phyloP scores from a whole-genome alignment of 2,797 vertebrate genomes.

The Anas georgica region DNA sequence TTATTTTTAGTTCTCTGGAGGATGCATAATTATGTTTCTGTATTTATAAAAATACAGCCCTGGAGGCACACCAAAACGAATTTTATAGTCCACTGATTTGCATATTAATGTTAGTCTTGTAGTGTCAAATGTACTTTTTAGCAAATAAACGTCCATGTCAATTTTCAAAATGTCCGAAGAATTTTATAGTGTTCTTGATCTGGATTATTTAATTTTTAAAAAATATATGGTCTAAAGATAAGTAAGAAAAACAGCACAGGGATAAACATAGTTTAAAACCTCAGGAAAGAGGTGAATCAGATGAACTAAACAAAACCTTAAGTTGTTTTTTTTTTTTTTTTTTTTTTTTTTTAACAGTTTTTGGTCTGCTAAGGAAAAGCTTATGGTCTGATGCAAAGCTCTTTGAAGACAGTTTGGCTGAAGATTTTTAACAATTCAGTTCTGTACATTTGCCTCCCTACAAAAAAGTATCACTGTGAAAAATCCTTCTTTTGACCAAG shows the following conservation, averaged over 20 bases:
- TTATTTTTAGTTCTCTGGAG: slow-evolving; percentile 85
- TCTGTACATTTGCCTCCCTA: neutral
- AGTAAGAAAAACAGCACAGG: neutral
- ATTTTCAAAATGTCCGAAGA: slow-evolving; percentile 55
- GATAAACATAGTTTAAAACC: neutral
- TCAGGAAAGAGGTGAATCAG: neutral
- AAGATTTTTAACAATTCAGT: neutral
- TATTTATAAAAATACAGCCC: slow-evolving; percentile 85
- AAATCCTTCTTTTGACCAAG: neutral
- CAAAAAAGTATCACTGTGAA: neutral
- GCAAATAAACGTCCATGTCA: slow-evolving; percentile 56
- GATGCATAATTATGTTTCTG: slow-evolving; percentile 82
- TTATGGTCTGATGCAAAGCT: neutral
- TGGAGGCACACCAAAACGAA: slow-evolving; percentile 78
- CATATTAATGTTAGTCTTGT: slow-evolving; percentile 76
- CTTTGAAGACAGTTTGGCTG: neutral
- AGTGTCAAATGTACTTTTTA: slow-evolving; percentile 69
- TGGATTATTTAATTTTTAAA: neutral
- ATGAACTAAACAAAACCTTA: neutral
- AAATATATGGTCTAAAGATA: neutral
- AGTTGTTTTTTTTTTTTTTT: neutral
- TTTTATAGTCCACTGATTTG: slow-evolving; percentile 81
- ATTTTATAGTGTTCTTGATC: neutral
- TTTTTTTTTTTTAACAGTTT: neutral
- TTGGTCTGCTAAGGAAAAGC: neutral